Conservation (phyloP, 2,888 invertebrate species). For the Clunio marinus region DNA sequence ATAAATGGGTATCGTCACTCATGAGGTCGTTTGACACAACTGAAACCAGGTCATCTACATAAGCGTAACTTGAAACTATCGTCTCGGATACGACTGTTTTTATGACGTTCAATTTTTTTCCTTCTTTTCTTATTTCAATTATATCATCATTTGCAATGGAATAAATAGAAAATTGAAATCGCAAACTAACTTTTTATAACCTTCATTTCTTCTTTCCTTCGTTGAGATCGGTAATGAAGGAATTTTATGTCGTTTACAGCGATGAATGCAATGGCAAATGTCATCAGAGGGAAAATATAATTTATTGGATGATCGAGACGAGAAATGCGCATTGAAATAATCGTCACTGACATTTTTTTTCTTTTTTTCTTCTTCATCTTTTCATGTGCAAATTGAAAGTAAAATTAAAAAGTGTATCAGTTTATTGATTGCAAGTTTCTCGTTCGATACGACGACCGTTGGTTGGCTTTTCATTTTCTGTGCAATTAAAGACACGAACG, state of each 20-base stretch:
- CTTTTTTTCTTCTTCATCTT: too few relatives aligned
- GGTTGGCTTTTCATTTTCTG: background rate
- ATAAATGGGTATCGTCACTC: constrained; percentile 37
- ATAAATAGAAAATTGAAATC: constrained; percentile 3
- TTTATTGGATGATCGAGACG: background rate
- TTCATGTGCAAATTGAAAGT: background rate
- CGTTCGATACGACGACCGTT: background rate
- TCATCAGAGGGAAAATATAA: background rate
- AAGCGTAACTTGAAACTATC: constrained; percentile 12
- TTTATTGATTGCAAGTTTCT: background rate
- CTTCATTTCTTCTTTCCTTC: background rate
- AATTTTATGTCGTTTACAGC: constrained; percentile 7
- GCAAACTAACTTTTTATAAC: background rate
- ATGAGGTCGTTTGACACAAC: constrained; percentile 25
- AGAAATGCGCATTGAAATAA: background rate
- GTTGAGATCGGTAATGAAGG: background rate
- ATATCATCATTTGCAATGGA: constrained; percentile 26
- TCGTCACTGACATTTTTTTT: too few relatives aligned
- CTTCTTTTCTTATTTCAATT: too few relatives aligned
- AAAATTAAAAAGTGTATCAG: constrained; percentile 5
- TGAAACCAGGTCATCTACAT: constrained; percentile 29
- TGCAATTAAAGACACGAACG: background rate
- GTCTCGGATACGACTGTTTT: constrained; percentile 17
- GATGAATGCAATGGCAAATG: constrained; percentile 18
- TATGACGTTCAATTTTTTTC: constrained; percentile 28